These are phyloP conservation scores for Paradisaea rubra DNA, from an alignment of 2,113 vertebrate species.

Conservation along the genomic window DNA sequence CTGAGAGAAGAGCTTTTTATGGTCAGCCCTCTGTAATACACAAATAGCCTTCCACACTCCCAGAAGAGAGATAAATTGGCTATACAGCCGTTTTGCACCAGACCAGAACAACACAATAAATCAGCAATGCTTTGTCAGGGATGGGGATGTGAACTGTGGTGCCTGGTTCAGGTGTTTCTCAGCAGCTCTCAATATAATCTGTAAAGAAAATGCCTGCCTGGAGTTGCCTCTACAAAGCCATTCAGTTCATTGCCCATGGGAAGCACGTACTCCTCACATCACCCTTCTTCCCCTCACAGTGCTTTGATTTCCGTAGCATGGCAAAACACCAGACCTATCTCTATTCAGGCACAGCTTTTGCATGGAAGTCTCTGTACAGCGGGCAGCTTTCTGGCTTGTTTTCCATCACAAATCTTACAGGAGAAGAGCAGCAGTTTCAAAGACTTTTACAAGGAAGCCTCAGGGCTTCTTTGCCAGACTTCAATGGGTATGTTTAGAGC, in stretches of 20 bases:
- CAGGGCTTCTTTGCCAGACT: conserved; percentile 21
- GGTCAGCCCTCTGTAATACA: neutral
- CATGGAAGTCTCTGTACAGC: neutral
- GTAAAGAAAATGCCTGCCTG: neutral
- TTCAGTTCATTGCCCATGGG: neutral
- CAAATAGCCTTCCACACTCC: neutral
- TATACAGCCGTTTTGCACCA: neutral
- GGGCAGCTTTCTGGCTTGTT: neutral
- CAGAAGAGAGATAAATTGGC: neutral
- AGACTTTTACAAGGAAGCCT: conserved; percentile 35
- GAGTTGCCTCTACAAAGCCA: neutral
- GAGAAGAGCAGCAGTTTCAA: conserved; percentile 28
- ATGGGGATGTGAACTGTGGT: neutral
- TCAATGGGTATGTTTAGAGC: neutral
- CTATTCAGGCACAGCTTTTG: neutral
- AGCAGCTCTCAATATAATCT: neutral
- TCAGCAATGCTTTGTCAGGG: neutral
- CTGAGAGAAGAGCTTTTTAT: neutral
- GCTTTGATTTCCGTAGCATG: neutral
- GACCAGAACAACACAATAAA: neutral
- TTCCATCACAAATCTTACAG: neutral
- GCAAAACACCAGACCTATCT: neutral
- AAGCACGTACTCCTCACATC: neutral
- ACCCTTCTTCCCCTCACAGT: neutral
- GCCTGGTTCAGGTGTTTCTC: neutral